These are phyloP conservation scores for Cantharis lateralis DNA, from an alignment of 2,888 invertebrate species.

Conservation along the genomic window DNA sequence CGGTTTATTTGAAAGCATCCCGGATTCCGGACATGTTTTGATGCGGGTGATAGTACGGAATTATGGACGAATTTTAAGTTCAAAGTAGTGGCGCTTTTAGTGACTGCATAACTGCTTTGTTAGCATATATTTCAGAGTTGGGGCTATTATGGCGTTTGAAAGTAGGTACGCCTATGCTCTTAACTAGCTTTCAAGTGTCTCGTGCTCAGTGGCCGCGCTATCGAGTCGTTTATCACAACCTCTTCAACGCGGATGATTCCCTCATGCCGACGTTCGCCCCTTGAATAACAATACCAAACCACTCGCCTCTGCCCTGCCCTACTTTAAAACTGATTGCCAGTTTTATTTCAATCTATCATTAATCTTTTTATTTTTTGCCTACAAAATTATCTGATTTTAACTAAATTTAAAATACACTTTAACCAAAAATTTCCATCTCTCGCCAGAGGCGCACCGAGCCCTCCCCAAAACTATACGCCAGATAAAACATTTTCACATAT, in stretches of 20 bases:
- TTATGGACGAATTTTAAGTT: conserved; percentile 17
- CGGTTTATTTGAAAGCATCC: conserved; percentile 3
- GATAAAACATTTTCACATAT: not conserved
- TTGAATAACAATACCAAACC: conserved; percentile 45
- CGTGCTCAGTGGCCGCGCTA: conserved; percentile 35
- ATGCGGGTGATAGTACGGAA: conserved; percentile 10
- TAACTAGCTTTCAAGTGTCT: conserved; percentile 31
- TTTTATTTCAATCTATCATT: conserved; percentile 31
- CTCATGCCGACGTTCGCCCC: conserved; percentile 41
- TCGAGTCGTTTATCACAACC: conserved; percentile 48
- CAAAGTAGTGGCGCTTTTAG: conserved; percentile 23
- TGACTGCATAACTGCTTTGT: conserved; percentile 26
- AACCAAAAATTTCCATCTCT: conserved; percentile 4
- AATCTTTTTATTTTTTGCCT: conserved; percentile 29
- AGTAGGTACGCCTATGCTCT: conserved; percentile 29
- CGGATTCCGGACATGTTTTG: conserved; percentile 18
- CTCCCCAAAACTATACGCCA: not conserved
- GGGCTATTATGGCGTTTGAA: conserved; percentile 21
- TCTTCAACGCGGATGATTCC: conserved; percentile 45
- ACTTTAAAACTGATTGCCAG: conserved; percentile 32
- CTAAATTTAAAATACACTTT: conserved; percentile 21
- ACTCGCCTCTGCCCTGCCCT: conserved; percentile 30
- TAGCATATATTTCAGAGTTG: conserved; percentile 19
- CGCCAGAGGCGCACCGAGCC: not conserved
- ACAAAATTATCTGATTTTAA: conserved; percentile 25